These are phyloP conservation scores for Meliscaeva auricollis DNA, from an alignment of 2,888 invertebrate genomes.

Conservation along the genomic window DNA sequence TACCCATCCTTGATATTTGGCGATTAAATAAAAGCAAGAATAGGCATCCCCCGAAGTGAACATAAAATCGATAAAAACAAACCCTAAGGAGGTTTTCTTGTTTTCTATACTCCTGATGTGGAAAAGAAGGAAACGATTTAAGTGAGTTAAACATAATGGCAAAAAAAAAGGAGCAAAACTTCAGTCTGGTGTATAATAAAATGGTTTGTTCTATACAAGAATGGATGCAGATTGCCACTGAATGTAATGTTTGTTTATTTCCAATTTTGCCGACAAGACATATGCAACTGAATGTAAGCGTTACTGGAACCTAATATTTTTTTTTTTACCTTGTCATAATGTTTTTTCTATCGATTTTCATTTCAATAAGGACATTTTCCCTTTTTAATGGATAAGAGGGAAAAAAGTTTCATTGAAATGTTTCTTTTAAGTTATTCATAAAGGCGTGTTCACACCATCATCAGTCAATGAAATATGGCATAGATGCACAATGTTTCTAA, in stretches of 20 bases:
- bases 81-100: neutral
- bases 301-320: neutral
- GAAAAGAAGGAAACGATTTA: constrained; percentile 40
- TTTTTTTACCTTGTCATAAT: neutral
- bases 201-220: neutral
- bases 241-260: neutral
- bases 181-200: constrained; percentile 3
- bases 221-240: neutral
- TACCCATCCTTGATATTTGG: constrained; percentile 24
- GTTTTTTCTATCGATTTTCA: constrained; percentile 20
- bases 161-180: constrained; percentile 10
- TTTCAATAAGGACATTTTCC: neutral
- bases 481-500: neutral
- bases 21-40: constrained; percentile 34
- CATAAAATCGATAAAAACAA: constrained; percentile 46
- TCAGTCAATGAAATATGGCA: too few relatives aligned
- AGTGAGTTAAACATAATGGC: neutral
- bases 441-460: too few relatives aligned
- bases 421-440: too few relatives aligned
- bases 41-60: constrained; percentile 30
- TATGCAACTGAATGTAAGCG: constrained; percentile 5
- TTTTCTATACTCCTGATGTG: neutral
- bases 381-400: neutral
- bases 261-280: constrained; percentile 12
- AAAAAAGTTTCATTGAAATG: too few relatives aligned